Conservation (phyloP, 2,113 vertebrate genomes). For the Heterotilapia buettikoferi region DNA sequence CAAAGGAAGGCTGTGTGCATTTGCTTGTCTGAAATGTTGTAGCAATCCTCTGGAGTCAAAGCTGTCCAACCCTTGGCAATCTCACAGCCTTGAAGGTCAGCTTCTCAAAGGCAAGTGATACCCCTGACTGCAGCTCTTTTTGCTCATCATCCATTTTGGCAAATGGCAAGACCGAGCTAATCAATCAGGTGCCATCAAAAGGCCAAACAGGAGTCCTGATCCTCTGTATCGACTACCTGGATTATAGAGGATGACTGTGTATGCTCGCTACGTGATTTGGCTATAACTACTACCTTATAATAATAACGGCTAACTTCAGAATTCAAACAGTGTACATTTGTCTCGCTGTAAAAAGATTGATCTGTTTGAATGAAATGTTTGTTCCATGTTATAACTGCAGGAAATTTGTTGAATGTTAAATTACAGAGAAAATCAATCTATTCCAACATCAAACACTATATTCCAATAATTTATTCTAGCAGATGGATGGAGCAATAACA, state of each 20-base stretch:
- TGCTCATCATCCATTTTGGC: slow-evolving; percentile 57
- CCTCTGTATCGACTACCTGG: slow-evolving; percentile 42
- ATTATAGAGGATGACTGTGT: slow-evolving; percentile 32
- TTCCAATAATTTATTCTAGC: not conserved
- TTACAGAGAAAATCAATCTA: not conserved
- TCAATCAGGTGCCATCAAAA: slow-evolving; percentile 67
- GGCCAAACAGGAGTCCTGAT: slow-evolving; percentile 37
- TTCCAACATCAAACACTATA: not conserved
- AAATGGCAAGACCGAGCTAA: slow-evolving; percentile 58
- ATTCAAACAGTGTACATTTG: not conserved
- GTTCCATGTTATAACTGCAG: not conserved
- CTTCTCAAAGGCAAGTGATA: slow-evolving; percentile 53
- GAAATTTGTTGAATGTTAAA: not conserved
- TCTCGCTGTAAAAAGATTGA: not conserved
- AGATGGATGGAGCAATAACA: not conserved
- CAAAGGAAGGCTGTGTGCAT: not conserved
- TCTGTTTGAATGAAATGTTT: not conserved
- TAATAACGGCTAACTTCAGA: slow-evolving; percentile 2
- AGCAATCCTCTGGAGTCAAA: slow-evolving; percentile 11
- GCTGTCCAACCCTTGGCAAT: slow-evolving; percentile 29
- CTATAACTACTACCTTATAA: slow-evolving; percentile 18
- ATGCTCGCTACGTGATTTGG: slow-evolving; percentile 26
- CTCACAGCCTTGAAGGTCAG: slow-evolving; percentile 58
- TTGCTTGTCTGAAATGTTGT: not conserved
- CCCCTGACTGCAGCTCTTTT: slow-evolving; percentile 60